Base-by-base conservation (phyloP, 23 tunicate genomes). In the Corella eumyota region DNA sequence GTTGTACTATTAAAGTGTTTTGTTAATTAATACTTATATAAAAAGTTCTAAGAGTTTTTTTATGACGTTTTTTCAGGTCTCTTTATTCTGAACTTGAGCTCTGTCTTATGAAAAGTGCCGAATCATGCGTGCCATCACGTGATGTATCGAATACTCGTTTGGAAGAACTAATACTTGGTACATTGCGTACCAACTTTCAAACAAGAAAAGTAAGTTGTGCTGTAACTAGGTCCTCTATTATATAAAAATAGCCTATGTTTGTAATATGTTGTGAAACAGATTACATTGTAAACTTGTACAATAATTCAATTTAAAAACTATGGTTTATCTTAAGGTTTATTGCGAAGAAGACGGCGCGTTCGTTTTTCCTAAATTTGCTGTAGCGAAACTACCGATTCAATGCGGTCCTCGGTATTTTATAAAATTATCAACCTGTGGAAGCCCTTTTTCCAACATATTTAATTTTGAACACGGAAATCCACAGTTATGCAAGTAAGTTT, bases 341-440 rank as follows among this genome's bases (percentile, higher is more conserved):
- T 86, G 95, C 44, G 56, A 70, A 27, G 95, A 86, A 66, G 77
- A 86, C 32, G 95, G 95, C 6, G 95, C 95, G 3, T 86, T 86
- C 36, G 95, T 86, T 0, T 86, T 70, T 54, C 95, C 95, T 3
- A 71, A 77, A 34, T 86, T 86, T 40, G 54, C 95, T 15, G 74
- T 72, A 36, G 80, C 63, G 17, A 51, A 64, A 32, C 48, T 77
- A 2, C 86, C 86, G 6, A 50, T 82, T 20, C 85, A 74, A 54
- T 86, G 95, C 35, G 65, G 77, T 1, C 26, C 48, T 3, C 53
- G 68, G 35, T 86, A 86, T 30, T 86, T 86, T 66, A 34, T 30
- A 20, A 61, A 77, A 53, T 60, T 86, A 40, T 61, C 73, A 1
- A 52, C 65, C 32, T 86, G 95, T 57, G 61, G 81, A 44, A 71